These are phyloP conservation scores for Yponomeuta malinellus DNA, from an alignment of 2,888 invertebrate genomes.

Conservation along the genomic window DNA sequence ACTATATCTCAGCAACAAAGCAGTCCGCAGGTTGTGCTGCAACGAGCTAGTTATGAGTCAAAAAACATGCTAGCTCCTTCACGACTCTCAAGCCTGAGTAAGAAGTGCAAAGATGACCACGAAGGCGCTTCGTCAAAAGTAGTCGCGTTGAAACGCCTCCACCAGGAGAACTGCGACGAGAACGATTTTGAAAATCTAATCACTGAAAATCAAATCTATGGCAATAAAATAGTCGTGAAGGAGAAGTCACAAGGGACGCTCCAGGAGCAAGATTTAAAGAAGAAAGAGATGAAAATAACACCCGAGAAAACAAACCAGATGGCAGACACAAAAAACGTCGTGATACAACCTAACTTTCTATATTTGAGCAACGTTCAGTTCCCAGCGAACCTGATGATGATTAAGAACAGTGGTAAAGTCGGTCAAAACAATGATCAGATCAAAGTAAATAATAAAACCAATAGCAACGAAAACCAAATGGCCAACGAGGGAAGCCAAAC, in stretches of 20 bases:
- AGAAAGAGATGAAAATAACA: conserved; percentile 30
- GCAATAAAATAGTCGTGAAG: conserved; percentile 74
- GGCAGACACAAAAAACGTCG: conserved; percentile 50
- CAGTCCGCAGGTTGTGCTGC: conserved; percentile 55
- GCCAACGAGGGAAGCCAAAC: conserved; percentile 12
- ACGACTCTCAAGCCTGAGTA: conserved; percentile 58
- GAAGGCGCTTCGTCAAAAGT: conserved; percentile 56
- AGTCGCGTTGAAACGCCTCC: conserved; percentile 63
- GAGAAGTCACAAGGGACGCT: conserved; percentile 63
- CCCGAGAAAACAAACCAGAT: conserved; percentile 36
- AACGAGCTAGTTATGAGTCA: conserved; percentile 57
- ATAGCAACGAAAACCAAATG: conserved; percentile 43
- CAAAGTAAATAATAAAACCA: conserved; percentile 27
- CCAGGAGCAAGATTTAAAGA: conserved; percentile 59
- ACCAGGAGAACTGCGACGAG: conserved; percentile 68
- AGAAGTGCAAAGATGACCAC: conserved; percentile 60
- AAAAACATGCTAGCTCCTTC: conserved; percentile 71
- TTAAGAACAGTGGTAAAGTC: conserved; percentile 52
- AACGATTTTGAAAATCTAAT: conserved; percentile 74
- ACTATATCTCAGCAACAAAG: conserved; percentile 50
- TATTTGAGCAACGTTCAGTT: conserved; percentile 66
- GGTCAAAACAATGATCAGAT: conserved; percentile 38
- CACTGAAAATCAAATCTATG: conserved; percentile 73
- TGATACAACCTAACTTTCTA: conserved; percentile 62
- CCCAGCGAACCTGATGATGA: conserved; percentile 65